Evolutionary conservation across 2,113 vertebrate genomes (phyloP).

Genomic region (Tyto alba): DNA sequence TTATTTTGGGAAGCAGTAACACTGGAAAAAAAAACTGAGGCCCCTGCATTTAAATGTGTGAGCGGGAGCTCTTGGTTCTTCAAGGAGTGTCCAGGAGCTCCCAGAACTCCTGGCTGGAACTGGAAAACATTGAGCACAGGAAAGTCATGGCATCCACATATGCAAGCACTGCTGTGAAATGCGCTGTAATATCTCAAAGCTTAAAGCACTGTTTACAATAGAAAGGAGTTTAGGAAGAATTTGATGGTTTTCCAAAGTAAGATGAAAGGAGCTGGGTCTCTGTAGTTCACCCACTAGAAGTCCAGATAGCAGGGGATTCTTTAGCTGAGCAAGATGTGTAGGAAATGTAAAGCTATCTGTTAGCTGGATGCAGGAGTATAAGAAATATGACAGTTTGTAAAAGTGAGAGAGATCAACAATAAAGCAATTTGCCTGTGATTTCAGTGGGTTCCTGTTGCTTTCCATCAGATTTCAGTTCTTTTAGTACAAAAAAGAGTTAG

Average conservation of each 20-base stretch:
- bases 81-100: background rate
- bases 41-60: background rate
- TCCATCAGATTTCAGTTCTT: background rate
- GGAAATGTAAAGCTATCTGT: background rate
- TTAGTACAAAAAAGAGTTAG: background rate
- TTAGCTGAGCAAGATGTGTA: background rate
- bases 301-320: background rate
- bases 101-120: background rate
- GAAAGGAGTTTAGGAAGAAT: background rate
- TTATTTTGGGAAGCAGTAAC: background rate
- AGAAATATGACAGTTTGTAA: background rate
- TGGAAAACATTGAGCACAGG: background rate
- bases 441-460: background rate
- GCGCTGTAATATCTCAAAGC: background rate
- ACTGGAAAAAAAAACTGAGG: background rate
- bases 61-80: background rate
- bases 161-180: background rate
- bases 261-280: background rate
- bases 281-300: background rate
- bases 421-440: background rate
- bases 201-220: background rate
- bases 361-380: background rate
- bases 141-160: background rate
- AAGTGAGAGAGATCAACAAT: background rate
- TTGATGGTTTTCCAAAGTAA: background rate